A percentile compares a stretch with the other conserved stretches of the same genome.
phyloP scores from a whole-genome alignment of 2,888 invertebrate genomes.

The Hemaris fuciformis region DNA sequence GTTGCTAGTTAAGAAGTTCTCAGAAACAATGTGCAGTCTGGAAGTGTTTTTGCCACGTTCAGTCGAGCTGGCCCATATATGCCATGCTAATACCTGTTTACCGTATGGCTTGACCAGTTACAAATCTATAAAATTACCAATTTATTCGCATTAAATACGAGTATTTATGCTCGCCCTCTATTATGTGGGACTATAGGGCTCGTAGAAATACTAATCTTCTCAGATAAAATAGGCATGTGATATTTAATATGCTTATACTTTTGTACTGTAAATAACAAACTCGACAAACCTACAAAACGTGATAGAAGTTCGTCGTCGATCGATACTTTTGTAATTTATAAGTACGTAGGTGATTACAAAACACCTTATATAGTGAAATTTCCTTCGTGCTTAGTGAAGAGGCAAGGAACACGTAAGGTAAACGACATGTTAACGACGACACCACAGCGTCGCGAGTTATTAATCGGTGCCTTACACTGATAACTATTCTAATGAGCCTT shows the following conservation, averaged over 20 bases:
- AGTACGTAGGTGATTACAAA: neutral
- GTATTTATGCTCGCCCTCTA: too few species aligned
- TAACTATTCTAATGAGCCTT: slow-evolving; percentile 79
- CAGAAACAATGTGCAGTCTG: too few species aligned
- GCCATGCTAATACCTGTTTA: too few species aligned
- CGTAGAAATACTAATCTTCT: too few species aligned
- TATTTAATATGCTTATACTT: neutral
- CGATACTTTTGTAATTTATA: neutral
- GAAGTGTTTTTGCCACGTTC: too few species aligned
- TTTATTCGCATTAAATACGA: too few species aligned
- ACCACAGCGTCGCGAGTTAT: slow-evolving; percentile 68
- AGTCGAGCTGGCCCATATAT: too few species aligned
- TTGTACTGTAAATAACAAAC: neutral
- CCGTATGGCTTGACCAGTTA: too few species aligned
- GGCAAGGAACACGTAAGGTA: slow-evolving; percentile 65
- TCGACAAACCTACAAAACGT: neutral
- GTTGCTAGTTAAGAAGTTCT: too few species aligned
- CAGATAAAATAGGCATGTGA: too few species aligned
- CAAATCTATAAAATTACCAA: too few species aligned
- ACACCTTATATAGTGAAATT: slow-evolving; percentile 34
- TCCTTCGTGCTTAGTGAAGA: slow-evolving; percentile 45
- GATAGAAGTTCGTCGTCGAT: neutral
- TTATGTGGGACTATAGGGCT: too few species aligned
- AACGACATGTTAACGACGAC: slow-evolving; percentile 75
- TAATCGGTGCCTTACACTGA: slow-evolving; percentile 76